Evolutionary conservation across 2,888 invertebrate genomes (phyloP), one percentile per base, ranked within the genome.

Genomic region (Diogma glabrata): DNA sequence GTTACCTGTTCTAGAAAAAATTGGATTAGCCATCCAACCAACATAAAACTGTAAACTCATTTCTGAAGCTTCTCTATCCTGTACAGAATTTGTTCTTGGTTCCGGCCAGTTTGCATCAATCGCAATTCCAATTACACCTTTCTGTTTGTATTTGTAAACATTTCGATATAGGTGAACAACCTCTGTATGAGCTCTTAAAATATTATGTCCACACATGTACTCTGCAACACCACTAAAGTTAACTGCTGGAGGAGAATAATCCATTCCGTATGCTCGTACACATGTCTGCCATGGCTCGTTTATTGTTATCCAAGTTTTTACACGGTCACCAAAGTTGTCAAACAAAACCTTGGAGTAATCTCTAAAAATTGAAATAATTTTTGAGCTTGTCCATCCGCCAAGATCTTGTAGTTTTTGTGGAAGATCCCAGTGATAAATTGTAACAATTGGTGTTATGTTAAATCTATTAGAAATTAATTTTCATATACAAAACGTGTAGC

Each of bases 261-360:
- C 75, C 20, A 75, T 74, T 2, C 79, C 78, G 53, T 67, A 70
- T 17, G 66, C 64, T 50, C 67, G 69, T 49, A 69, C 70, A 47
- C 70, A 70, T 38, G 70, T 61, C 56, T 70, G 67, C 71, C 71
- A 68, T 3, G 87, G 86, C 62, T 87, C 87, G 62, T 87, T 87
- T 57, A 87, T 77, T 1, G 87, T 87, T 10, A 84, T 77, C 87
- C 87, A 87, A 54, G 60, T 60, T 58, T 77, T 79, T 6, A 85
- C 79, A 61, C 78, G 76, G 57, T 75, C 74, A 0, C 77, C 82
- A 56, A 76, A 81, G 60, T 78, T 69, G 49, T 75, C 72, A 55
- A 81, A 77, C 52, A 81, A 62, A 24, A 83, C 59, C 55, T 73
- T 74, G 0, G 83, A 81, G 56, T 78, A 84, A 59, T 82, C 80